Evolutionary conservation across 2,113 vertebrate species (phyloP).

Genomic region (Baryphthengus martii): DNA sequence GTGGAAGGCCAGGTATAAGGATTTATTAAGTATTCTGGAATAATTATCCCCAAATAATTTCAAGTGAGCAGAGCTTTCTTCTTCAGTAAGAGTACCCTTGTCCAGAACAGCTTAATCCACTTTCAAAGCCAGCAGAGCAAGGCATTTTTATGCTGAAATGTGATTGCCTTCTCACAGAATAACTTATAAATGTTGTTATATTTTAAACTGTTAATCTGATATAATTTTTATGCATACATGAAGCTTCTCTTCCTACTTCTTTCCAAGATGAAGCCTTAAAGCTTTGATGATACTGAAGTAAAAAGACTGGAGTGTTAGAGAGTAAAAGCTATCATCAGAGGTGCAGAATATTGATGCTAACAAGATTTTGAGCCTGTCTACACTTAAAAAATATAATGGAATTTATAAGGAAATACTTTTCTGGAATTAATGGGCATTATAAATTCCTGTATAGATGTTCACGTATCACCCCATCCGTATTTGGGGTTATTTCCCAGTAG

Average conservation of each 20-base stretch:
- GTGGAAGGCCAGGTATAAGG: neutral
- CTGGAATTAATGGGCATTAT: neutral
- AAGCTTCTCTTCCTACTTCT: neutral
- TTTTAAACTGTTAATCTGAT: neutral
- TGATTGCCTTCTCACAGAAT: neutral
- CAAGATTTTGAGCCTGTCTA: neutral
- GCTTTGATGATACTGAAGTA: neutral
- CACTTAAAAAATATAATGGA: neutral
- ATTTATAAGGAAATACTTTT: neutral
- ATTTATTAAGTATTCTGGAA: slow-evolving; percentile 21
- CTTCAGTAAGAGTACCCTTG: neutral
- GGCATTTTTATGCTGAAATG: neutral
- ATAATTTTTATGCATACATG: neutral
- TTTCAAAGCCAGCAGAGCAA: neutral
- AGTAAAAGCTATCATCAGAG: neutral
- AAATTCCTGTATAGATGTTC: neutral
- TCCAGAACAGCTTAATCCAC: neutral
- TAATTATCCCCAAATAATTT: neutral
- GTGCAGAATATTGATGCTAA: neutral
- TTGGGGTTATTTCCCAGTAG: neutral
- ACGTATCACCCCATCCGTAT: neutral
- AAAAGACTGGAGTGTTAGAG: neutral
- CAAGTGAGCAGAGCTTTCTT: neutral
- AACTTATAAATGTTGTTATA: neutral
- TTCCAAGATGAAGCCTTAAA: neutral